These are phyloP conservation scores for Ostrea edulis DNA, from an alignment of 1,140 invertebrate genomes.

Conservation along the genomic window DNA sequence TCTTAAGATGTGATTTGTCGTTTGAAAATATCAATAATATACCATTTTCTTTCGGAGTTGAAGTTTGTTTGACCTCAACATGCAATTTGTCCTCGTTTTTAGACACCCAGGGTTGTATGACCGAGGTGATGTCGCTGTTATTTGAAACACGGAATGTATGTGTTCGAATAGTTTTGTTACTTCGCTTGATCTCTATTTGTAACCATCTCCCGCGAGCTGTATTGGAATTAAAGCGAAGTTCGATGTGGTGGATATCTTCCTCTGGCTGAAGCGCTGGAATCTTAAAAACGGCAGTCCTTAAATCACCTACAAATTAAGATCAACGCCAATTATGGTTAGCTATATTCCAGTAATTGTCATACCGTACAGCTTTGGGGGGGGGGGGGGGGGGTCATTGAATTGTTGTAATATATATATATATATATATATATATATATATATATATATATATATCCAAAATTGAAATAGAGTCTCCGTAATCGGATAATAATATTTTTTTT, in stretches of 20 bases:
- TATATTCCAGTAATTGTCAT: too few relatives aligned
- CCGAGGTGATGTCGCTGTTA: neutral
- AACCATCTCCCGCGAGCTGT: conserved; percentile 5
- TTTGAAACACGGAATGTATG: neutral
- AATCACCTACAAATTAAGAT: too few relatives aligned
- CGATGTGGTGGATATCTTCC: conserved; percentile 36
- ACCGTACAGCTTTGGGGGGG: too few relatives aligned
- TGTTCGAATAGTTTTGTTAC: conserved; percentile 15
- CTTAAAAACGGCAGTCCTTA: neutral
- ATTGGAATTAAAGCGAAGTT: conserved; percentile 44
- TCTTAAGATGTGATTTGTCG: neutral
- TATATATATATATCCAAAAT: too few relatives aligned
- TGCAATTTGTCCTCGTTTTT: neutral
- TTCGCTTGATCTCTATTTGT: neutral
- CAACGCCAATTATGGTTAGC: too few relatives aligned
- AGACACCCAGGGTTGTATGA: neutral
- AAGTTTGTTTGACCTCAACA: conserved; percentile 9
- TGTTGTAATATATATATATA: too few relatives aligned
- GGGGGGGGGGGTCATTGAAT: too few relatives aligned
- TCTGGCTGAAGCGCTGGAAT: neutral
- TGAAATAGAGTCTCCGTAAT: too few relatives aligned
- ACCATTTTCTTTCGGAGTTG: neutral
- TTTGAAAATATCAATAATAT: conserved; percentile 1
- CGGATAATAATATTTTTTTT: too few relatives aligned
- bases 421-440: too few relatives aligned